Base-by-base conservation (phyloP, 2,888 invertebrate genomes). In the Meghimatium bilineatum region DNA sequence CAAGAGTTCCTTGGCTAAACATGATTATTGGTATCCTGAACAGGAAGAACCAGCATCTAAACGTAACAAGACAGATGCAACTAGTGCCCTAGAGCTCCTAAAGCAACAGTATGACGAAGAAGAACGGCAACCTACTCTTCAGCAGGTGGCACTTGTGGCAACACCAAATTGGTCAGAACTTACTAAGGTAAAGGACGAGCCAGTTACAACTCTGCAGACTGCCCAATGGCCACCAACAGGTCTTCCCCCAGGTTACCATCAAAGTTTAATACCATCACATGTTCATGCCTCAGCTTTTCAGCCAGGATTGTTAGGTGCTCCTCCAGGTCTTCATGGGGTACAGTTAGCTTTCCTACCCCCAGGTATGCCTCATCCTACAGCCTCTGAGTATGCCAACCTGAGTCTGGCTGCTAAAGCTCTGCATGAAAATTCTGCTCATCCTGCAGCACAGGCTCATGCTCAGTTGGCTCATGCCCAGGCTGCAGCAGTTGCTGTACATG, bases 51-150 rank as follows among this genome's bases (percentile, higher is more conserved):
- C 90, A 29, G 80, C 89, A 72, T 87, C 88, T 75, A 91, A 91
- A 84, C 85, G 91, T n/a, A 69, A 32, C 23, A 86, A 85, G 79
- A 29, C 87, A 84, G 90, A 90, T 76, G 86, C 88, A 23, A 85
- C 87, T 36, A 91, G 91, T 86, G 93, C 91, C 52, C 89, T 93
- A 29, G 93, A 92, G 82, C 90, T 92, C 81, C 89, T 93, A 29
- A 92, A 93, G 84, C 92, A 92, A 85, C 91, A 93, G 85, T 92
- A 92, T 85, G 90, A 89, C 14, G 90, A 90, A 74, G 90, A 88
- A 44, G 90, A 91, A 36, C 69, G 77, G 26, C 82, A 83, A 36
- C 71, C 80, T 26, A 86, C 89, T 34, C 34, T 69, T 69, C 78
- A 71, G 29, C 84, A 84, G 34, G 80, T 74, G 5, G 26, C 76